phyloP scores from a whole-genome alignment of 1,140 invertebrate species.

The Meloidogyne hapla region DNA sequence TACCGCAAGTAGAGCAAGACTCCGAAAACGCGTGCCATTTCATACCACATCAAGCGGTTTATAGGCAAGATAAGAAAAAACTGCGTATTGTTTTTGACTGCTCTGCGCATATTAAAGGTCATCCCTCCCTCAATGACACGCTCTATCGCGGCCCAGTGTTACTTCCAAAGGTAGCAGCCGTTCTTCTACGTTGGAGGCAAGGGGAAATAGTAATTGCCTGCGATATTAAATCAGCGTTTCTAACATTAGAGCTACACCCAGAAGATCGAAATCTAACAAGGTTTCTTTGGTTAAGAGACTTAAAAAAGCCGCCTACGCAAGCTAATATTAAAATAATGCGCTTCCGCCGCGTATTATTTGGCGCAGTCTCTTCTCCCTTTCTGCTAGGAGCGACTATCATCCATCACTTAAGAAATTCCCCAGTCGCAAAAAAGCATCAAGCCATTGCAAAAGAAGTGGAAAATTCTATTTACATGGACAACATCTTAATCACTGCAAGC shows the following conservation, averaged over 20 bases:
- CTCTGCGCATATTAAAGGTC: constrained; percentile 51
- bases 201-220: background rate
- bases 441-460: background rate
- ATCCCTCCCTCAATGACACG: constrained; percentile 18
- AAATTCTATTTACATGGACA: constrained; percentile 19
- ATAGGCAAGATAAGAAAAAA: constrained; percentile 45
- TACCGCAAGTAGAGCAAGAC: background rate
- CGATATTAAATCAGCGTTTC: background rate
- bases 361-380: constrained; percentile 4
- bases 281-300: constrained; percentile 10
- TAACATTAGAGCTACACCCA: constrained; percentile 2
- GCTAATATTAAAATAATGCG: constrained; percentile 9
- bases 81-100: constrained; percentile 63
- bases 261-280: background rate
- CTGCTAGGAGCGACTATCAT: background rate
- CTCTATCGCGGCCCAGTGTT: constrained; percentile 23
- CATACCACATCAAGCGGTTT: constrained; percentile 66
- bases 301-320: constrained; percentile 1
- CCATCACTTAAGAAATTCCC: constrained; percentile 5
- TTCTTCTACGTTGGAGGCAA: constrained; percentile 9
- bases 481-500: background rate
- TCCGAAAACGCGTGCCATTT: constrained; percentile 43
- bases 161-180: background rate
- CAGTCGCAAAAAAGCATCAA: background rate
- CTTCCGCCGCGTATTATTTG: constrained; percentile 5